phyloP scores from a whole-genome alignment of 2,113 vertebrate genomes.

The Mesitornis unicolor region DNA sequence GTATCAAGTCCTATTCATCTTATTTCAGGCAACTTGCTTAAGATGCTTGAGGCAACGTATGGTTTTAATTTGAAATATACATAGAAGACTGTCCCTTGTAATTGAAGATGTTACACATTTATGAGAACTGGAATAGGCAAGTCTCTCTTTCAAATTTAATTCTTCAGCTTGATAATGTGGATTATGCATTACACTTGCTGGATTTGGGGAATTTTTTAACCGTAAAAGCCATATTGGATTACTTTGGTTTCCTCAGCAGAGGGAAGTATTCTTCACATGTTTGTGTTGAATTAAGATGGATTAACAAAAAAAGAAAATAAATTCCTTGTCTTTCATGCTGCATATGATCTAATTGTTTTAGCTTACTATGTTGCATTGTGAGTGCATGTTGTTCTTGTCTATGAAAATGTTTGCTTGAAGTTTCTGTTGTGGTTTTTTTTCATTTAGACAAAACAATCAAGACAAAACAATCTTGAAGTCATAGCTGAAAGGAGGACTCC shows the following conservation, averaged over 20 bases:
- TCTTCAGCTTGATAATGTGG: background rate
- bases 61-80: background rate
- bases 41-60: background rate
- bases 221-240: background rate
- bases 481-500: background rate
- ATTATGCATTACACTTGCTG: background rate
- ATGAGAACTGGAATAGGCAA: background rate
- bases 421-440: background rate
- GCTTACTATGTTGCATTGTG: rapidly evolving
- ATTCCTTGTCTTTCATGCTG: background rate
- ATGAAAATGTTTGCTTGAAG: background rate
- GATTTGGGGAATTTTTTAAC: background rate
- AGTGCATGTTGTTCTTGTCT: background rate
- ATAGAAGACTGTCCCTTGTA: background rate
- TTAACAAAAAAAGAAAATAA: background rate
- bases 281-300: background rate
- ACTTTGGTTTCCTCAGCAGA: background rate
- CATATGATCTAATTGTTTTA: background rate
- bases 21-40: background rate
- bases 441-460: too few relatives aligned
- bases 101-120: background rate
- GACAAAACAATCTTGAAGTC: background rate
- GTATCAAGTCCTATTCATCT: background rate
- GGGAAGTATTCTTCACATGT: background rate
- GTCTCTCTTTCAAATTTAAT: background rate